Evolutionary conservation across 2,888 invertebrate genomes (phyloP), one percentile per base, ranked within the genome.

Genomic region (Xestoiulus laeticollis): DNA sequence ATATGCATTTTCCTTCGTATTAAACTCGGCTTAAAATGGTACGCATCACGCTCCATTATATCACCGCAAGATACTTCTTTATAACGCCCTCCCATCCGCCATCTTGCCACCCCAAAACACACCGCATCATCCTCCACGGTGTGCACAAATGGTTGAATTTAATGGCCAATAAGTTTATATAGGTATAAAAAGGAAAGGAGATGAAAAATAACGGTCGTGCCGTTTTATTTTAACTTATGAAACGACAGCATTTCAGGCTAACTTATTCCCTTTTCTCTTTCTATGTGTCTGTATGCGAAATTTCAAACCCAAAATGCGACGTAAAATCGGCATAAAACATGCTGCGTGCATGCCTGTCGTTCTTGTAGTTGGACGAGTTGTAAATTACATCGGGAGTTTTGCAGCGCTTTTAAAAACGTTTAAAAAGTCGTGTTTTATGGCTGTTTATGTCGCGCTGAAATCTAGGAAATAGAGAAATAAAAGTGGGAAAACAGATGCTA

Each of bases 11-110:
- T 53, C 53, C 19, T 53, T 19, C 53, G 53, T 53, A 59, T 59
- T 59, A 59, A 59, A 59, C 22, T 59, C 59, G 59, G 59, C 59
- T 59, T 59, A 59, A 59, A 59, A 59, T 59, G 59, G 59, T 19
- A 6, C 22, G 59, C 59, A 59, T 59, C 59, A 59, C 59, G 59
- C 59, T 59, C 59, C 59, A 59, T 59, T 59, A 59, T 59, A 59
- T 59, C 59, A 59, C 59, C 59, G 59, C 59, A 59, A 59, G 59
- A 59, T 59, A 22, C 22, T 59, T 59, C 59, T 59, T 59, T 59
- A 22, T 59, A 59, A 59, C 22, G 59, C 22, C 22, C 59, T 59
- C 59, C 59, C 22, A 22, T 59, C 59, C 59, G 59, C 59, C 59
- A 59, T 59, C 59, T 59, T 59, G 22, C 59, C 59, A 59, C 59